A percentile compares a stretch with the other conserved stretches of the same genome.
phyloP scores from a whole-genome alignment of 2,888 invertebrate species.

The Rhingia campestris region DNA sequence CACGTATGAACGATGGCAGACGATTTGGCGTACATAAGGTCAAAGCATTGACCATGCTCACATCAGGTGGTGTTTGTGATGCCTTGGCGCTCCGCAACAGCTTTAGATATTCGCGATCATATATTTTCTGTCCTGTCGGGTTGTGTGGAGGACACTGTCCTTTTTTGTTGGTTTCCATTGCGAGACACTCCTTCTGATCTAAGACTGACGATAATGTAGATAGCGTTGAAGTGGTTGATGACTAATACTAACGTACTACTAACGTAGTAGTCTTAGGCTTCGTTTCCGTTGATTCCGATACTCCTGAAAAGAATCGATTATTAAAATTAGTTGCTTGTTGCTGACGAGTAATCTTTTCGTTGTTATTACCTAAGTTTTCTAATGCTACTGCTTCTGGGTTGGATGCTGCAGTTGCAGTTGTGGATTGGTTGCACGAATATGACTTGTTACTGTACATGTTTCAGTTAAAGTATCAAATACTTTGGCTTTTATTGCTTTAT shows the following conservation, averaged over 20 bases:
- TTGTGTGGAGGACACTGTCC: conserved; percentile 95
- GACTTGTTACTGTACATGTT: conserved; percentile 50
- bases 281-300: conserved; percentile 58
- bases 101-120: conserved; percentile 91
- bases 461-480: conserved; percentile 55
- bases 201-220: conserved; percentile 62
- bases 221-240: conserved; percentile 69
- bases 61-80: conserved; percentile 88
- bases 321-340: conserved; percentile 1
- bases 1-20: conserved; percentile 77
- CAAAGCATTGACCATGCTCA: conserved; percentile 76
- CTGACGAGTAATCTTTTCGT: conserved; percentile 17
- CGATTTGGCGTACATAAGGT: conserved; percentile 79
- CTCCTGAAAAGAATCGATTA: too few relatives aligned
- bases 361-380: conserved; percentile 54
- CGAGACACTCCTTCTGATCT: conserved; percentile 35
- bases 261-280: too few relatives aligned
- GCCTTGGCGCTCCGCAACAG: conserved; percentile 89
- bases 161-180: conserved; percentile 83
- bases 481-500: conserved; percentile 68
- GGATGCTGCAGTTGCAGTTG: conserved; percentile 25
- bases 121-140: conserved; percentile 90
- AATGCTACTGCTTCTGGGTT: conserved; percentile 34
- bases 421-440: conserved; percentile 39
- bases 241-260: conserved; percentile 51